Evolutionary conservation across 1,140 invertebrate species (phyloP), one percentile per base, ranked within the genome.

Genomic region (Pygmarrhopalites habei): DNA sequence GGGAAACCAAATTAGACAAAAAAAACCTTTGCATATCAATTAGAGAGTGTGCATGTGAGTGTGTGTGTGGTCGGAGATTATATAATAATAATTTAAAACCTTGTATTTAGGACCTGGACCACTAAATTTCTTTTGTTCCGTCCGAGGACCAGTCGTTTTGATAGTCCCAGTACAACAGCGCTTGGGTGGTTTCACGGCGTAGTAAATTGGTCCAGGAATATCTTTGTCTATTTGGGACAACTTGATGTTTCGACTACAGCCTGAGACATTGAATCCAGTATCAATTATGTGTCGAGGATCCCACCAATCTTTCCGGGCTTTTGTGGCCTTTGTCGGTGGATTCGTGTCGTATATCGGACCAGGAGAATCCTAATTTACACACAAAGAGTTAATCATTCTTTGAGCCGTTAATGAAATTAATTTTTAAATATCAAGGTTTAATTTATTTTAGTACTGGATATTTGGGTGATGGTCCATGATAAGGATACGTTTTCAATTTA

Each of bases 311-410:
- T 47, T 64, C 23, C 57, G 23, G 7, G 15, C 60, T 47, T 69
- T 69, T 12, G 65, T 51, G 4, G 47, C 60, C 30, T 62, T 57
- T 5, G 12, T 25, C 1, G 47, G 64, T 26, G 30, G 14, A 10
- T 29, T n/a, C 3, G 64, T 66, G 51, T 69, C 67, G 39, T 68
- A 65, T 15, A 65, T 68, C 0, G 67, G 67, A 0, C 67, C 67
- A 15, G 67, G 67, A 0, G 67, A 65, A 43, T 60, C 53, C 63
- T n/a, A n/a, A n/a, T n/a, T n/a, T n/a, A n/a, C n/a, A n/a, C n/a
- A n/a, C n/a, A n/a, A n/a, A n/a, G n/a, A n/a, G n/a, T n/a, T n/a
- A n/a, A n/a, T n/a, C n/a, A n/a, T 67, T 25, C 17, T n/a, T 46
- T 4, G 43, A 57, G n/a, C 3, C 49, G 4, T n/a, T 28, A 64